phyloP scores from a whole-genome alignment of 2,888 invertebrate genomes.

The Tinea trinotella region DNA sequence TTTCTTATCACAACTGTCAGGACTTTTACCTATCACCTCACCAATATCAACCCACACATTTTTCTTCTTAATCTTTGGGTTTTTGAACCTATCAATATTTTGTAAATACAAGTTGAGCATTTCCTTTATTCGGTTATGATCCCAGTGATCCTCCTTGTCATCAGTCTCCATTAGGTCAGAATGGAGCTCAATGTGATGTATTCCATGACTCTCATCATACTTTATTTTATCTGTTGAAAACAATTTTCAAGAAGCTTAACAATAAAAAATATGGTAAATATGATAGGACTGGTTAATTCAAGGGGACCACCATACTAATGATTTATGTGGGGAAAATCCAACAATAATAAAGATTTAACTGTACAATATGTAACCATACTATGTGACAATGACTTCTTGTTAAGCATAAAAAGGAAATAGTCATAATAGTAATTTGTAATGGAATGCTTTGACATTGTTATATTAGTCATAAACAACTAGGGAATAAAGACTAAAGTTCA shows the following conservation, averaged over 20 bases:
- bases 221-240: constrained; percentile 41
- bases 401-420: no score
- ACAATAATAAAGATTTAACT: no score
- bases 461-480: no score
- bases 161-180: constrained; percentile 36
- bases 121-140: constrained; percentile 40
- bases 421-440: no score
- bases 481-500: neutral
- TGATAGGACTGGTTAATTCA: no score
- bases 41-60: constrained; percentile 57
- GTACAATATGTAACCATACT: no score
- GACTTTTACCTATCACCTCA: constrained; percentile 46
- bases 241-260: no score
- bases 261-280: no score
- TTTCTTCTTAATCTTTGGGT: constrained; percentile 60
- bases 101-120: constrained; percentile 50
- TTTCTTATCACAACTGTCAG: constrained; percentile 59
- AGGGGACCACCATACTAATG: no score
- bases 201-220: constrained; percentile 43
- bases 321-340: no score
- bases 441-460: no score
- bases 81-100: constrained; percentile 54
- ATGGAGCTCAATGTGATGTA: constrained; percentile 24
- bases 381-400: no score
- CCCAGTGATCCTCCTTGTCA: constrained; percentile 57